phyloP scores from a whole-genome alignment of 2,797 vertebrate species.

The Argyrosomus regius region DNA sequence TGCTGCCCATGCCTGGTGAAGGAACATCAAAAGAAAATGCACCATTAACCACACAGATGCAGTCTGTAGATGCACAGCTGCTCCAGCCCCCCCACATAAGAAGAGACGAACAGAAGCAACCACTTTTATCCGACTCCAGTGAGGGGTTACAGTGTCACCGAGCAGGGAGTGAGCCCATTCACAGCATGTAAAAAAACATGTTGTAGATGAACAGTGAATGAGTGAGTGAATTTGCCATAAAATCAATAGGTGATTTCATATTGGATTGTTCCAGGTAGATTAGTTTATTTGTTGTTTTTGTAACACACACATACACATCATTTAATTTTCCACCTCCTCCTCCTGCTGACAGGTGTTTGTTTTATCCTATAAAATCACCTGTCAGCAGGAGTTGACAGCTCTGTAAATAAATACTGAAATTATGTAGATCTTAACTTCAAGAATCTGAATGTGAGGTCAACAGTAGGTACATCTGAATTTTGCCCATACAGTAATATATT shows the following conservation, averaged over 20 bases:
- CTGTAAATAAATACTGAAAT: background rate
- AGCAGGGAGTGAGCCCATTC: constrained; percentile 21
- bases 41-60: constrained; percentile 53
- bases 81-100: constrained; percentile 20
- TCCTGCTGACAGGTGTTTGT: background rate
- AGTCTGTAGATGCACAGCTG: constrained; percentile 37
- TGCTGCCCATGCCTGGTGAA: constrained; percentile 60
- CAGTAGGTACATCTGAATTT: background rate
- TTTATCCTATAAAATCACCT: background rate
- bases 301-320: background rate
- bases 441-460: background rate
- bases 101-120: constrained; percentile 23
- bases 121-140: constrained; percentile 39
- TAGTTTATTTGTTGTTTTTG: background rate
- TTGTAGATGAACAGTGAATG: background rate
- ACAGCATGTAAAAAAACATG: background rate
- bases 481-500: background rate
- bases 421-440: background rate
- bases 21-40: constrained; percentile 72
- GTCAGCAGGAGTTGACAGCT: too few species aligned
- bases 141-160: constrained; percentile 17
- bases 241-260: constrained; percentile 8
- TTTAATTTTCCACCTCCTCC: background rate
- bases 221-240: background rate
- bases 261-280: background rate